These are phyloP conservation scores for Cephus nigrinus DNA, from an alignment of 2,888 invertebrate species.

Conservation along the genomic window DNA sequence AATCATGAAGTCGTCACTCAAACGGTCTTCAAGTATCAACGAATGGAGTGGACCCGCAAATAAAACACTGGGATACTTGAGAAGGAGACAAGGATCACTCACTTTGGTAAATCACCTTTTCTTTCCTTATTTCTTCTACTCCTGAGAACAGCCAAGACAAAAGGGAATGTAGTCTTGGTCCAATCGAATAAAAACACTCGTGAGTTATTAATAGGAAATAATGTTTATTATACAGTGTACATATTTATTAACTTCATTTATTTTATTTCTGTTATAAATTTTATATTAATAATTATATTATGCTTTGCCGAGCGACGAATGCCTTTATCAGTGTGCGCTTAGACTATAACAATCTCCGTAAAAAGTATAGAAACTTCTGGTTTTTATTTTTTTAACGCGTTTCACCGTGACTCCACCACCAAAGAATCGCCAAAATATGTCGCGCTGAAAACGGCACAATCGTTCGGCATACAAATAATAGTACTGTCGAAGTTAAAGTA, in stretches of 20 bases:
- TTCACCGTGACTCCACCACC: slow-evolving; percentile 51
- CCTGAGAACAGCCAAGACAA: too few relatives aligned
- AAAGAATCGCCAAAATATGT: slow-evolving; percentile 65
- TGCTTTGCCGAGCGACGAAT: slow-evolving; percentile 65
- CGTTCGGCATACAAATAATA: slow-evolving; percentile 66
- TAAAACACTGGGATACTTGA: too few relatives aligned
- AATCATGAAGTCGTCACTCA: too few relatives aligned
- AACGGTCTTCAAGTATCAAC: too few relatives aligned
- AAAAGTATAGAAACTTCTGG: slow-evolving; percentile 65
- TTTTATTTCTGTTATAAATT: slow-evolving; percentile 66
- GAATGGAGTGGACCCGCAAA: too few relatives aligned
- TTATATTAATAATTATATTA: slow-evolving; percentile 66
- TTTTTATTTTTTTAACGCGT: slow-evolving; percentile 52
- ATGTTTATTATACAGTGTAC: slow-evolving; percentile 67
- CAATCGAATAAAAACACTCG: slow-evolving; percentile 25
- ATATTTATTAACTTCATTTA: slow-evolving; percentile 66
- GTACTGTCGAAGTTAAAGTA: slow-evolving; percentile 65
- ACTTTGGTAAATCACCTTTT: too few relatives aligned
- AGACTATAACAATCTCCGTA: slow-evolving; percentile 66
- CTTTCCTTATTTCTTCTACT: too few relatives aligned
- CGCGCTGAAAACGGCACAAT: slow-evolving; percentile 65
- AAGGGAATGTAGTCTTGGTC: too few relatives aligned
- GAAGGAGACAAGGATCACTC: too few relatives aligned
- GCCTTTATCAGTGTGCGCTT: slow-evolving; percentile 66
- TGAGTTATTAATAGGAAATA: slow-evolving; percentile 65